Conservation (phyloP, 30 jellyfish, hydroid and myxozoan genomes). For the Aurelia sp. region DNA sequence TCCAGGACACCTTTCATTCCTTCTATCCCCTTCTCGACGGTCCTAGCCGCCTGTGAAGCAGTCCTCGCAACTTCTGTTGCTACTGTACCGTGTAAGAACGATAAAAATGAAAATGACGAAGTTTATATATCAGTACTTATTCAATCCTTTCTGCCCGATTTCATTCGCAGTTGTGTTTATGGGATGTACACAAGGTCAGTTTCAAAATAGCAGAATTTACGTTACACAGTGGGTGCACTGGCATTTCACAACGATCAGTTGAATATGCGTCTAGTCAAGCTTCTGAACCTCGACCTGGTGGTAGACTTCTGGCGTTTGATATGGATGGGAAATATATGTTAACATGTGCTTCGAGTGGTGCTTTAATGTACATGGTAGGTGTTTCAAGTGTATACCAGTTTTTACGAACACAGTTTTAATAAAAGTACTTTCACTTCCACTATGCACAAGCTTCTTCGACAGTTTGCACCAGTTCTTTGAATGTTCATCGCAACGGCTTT, state of each 20-base stretch:
- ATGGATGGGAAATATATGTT: slow-evolving; percentile 88
- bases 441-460: no score
- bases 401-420: not conserved
- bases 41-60: no score
- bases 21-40: no score
- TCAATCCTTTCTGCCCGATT: not conserved
- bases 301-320: slow-evolving; percentile 89
- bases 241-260: slow-evolving; percentile 20
- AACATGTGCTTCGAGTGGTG: slow-evolving; percentile 78
- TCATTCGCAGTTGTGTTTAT: slow-evolving; percentile 70
- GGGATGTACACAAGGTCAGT: slow-evolving; percentile 96
- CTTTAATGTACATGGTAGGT: slow-evolving; percentile 77
- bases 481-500: no score
- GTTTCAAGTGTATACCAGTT: no score
- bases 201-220: slow-evolving; percentile 80
- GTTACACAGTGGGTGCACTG: slow-evolving; percentile 75
- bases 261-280: slow-evolving; percentile 13
- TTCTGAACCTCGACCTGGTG: slow-evolving; percentile 59
- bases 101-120: no score
- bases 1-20: no score
- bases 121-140: no score
- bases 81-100: no score
- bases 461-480: not conserved
- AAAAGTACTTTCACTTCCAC: not conserved
- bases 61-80: no score